These are phyloP conservation scores for Eleginops maclovinus DNA, from an alignment of 2,113 vertebrate genomes.

Conservation along the genomic window DNA sequence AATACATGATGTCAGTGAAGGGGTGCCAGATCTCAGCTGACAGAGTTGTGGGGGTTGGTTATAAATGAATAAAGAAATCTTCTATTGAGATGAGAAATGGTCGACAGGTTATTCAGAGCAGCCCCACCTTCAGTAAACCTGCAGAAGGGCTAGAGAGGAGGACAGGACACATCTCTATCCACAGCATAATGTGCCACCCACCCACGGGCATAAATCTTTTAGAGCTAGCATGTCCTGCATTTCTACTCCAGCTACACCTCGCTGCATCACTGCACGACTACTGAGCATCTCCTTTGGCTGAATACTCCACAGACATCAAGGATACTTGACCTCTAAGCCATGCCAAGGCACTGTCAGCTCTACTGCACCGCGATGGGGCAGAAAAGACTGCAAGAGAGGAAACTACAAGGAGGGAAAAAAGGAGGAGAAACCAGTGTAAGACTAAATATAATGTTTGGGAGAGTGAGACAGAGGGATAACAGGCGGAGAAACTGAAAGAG, in stretches of 20 bases:
- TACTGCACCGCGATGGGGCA: conserved; percentile 55
- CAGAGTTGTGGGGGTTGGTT: not conserved
- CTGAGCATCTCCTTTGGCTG: conserved; percentile 72
- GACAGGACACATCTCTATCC: conserved; percentile 58
- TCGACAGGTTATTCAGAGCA: conserved; percentile 9
- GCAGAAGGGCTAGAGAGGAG: conserved; percentile 40
- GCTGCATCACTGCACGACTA: conserved; percentile 71
- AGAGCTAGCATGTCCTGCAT: conserved; percentile 72
- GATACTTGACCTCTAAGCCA: conserved; percentile 82
- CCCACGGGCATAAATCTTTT: conserved; percentile 79
- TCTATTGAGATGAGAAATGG: conserved; percentile 12
- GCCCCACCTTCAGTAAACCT: conserved; percentile 42
- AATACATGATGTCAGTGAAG: not conserved
- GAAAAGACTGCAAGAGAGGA: conserved; percentile 44
- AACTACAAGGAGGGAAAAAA: conserved; percentile 20
- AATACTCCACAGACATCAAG: conserved; percentile 73
- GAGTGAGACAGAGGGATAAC: conserved; percentile 53
- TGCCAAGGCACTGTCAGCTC: conserved; percentile 70
- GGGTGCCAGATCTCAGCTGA: not conserved
- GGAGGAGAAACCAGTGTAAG: conserved; percentile 35
- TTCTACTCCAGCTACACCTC: conserved; percentile 76
- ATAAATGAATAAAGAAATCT: not conserved
- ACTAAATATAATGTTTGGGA: conserved; percentile 57
- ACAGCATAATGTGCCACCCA: conserved; percentile 65
- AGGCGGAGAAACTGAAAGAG: conserved; percentile 51